These are phyloP conservation scores for Suillia variegata DNA, from an alignment of 2,888 invertebrate species.

Conservation along the genomic window DNA sequence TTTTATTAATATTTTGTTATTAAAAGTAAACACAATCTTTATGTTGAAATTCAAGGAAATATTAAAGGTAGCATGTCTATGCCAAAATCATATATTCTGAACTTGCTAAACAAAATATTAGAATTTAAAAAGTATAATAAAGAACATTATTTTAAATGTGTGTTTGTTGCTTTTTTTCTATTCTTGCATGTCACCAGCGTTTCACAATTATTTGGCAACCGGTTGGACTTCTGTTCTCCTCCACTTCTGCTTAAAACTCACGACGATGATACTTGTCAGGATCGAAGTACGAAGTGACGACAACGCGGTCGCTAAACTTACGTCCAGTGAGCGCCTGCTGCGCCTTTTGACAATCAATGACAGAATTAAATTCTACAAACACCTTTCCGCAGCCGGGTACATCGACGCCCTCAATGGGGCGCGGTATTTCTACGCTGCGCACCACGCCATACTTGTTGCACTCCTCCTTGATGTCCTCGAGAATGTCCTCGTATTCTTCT, in stretches of 20 bases:
- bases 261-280: conserved; percentile 97
- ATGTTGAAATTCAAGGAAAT: neutral
- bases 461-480: conserved; percentile 98
- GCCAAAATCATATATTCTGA: too few species aligned
- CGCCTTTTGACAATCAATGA: conserved; percentile 96
- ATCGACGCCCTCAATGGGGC: conserved; percentile 95
- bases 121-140: too few species aligned
- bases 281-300: conserved; percentile 98
- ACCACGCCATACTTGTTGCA: conserved; percentile 98
- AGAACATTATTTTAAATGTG: too few species aligned
- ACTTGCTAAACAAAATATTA: too few species aligned
- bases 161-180: too few species aligned
- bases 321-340: conserved; percentile 97
- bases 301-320: conserved; percentile 97
- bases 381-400: conserved; percentile 98
- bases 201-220: neutral
- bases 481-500: conserved; percentile 98
- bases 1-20: too few species aligned
- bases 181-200: too few species aligned
- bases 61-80: too few species aligned
- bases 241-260: conserved; percentile 82
- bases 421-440: conserved; percentile 95
- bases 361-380: conserved; percentile 96
- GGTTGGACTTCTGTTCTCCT: neutral
- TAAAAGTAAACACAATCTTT: neutral